A percentile compares a stretch with the other conserved stretches of the same genome.
phyloP scores from a whole-genome alignment of 2,888 invertebrate species.

The Epiblema foenella region DNA sequence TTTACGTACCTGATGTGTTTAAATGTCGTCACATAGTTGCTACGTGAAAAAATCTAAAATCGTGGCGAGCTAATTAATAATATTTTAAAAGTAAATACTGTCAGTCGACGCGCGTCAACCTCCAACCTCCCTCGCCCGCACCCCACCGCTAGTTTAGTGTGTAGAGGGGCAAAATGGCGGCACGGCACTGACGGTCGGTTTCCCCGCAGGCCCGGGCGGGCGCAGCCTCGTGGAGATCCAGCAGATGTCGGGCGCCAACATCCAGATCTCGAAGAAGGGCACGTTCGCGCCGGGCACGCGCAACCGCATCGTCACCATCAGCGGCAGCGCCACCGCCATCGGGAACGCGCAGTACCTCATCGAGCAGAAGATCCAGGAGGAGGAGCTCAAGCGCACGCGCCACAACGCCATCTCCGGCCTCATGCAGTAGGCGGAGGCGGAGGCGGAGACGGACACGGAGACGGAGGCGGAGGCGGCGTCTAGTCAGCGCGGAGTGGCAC shows the following conservation, averaged over 20 bases:
- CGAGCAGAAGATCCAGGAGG: constrained; percentile 98
- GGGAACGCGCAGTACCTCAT: constrained; percentile 97
- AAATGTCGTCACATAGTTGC: no score
- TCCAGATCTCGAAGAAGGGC: constrained; percentile 99
- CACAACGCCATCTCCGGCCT: constrained; percentile 92
- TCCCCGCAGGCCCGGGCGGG: constrained; percentile 92
- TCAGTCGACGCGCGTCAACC: not conserved
- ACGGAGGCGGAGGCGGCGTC: no score
- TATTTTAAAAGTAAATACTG: not conserved
- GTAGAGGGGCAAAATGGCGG: no score
- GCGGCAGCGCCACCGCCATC: constrained; percentile 95
- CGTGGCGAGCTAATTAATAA: not conserved
- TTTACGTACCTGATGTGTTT: no score
- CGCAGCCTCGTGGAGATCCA: constrained; percentile 98
- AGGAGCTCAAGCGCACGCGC: constrained; percentile 97
- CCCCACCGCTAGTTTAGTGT: no score
- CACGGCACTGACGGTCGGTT: not conserved
- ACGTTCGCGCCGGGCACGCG: constrained; percentile 98
- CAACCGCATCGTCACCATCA: constrained; percentile 98
- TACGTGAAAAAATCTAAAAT: not conserved
- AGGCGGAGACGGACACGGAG: no score
- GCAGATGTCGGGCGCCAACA: constrained; percentile 98
- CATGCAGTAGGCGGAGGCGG: no score
- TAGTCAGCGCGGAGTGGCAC: constrained; percentile 53
- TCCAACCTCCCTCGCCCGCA: not conserved